These are phyloP conservation scores for Pheosia gnoma DNA, from an alignment of 2,888 invertebrate genomes.

Conservation along the genomic window DNA sequence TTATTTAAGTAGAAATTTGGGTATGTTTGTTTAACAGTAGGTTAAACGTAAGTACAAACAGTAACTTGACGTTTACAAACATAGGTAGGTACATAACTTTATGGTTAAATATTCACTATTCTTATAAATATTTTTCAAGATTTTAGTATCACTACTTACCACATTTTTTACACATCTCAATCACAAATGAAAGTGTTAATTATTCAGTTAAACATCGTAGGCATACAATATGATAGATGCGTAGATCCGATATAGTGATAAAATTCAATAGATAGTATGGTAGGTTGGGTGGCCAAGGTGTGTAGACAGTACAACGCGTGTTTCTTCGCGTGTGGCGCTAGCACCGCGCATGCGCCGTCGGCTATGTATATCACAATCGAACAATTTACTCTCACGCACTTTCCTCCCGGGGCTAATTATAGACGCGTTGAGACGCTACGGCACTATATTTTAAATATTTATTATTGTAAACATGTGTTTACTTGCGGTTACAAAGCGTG, in stretches of 20 bases:
- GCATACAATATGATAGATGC: no score
- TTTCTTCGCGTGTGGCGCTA: slow-evolving; percentile 55
- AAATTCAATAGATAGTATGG: not conserved
- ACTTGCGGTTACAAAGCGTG: slow-evolving; percentile 32
- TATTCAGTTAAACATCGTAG: no score
- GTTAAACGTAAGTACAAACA: no score
- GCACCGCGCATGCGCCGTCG: slow-evolving; percentile 50
- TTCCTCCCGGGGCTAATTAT: slow-evolving; percentile 66
- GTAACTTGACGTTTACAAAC: no score
- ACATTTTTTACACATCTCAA: no score
- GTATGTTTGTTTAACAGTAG: no score
- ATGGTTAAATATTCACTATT: no score
- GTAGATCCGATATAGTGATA: no score
- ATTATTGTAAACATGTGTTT: slow-evolving; percentile 48
- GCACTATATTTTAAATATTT: slow-evolving; percentile 53
- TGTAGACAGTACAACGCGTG: slow-evolving; percentile 27
- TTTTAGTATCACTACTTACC: no score
- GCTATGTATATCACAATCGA: slow-evolving; percentile 67
- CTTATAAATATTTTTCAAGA: no score
- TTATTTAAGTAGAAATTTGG: slow-evolving; percentile 47
- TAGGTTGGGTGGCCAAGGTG: slow-evolving; percentile 1
- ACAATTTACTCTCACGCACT: slow-evolving; percentile 76
- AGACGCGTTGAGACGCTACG: slow-evolving; percentile 46
- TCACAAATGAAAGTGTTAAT: no score
- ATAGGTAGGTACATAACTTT: no score